These are phyloP conservation scores for Gnathonemus echidnorhynchus DNA, from an alignment of 2,113 vertebrate species.

Conservation along the genomic window DNA sequence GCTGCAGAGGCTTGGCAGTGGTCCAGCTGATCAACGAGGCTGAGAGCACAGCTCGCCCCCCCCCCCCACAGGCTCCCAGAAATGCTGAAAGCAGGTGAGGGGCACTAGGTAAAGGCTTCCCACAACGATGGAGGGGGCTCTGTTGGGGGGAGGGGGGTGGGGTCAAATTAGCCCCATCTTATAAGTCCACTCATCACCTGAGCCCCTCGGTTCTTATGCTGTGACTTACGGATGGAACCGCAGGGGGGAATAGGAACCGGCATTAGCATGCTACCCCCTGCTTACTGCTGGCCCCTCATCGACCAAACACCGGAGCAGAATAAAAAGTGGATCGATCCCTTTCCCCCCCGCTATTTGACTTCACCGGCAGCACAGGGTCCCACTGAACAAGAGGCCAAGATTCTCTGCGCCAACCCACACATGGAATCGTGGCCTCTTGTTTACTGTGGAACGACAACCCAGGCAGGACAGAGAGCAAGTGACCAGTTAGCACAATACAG, in stretches of 20 bases:
- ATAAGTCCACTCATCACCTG: neutral
- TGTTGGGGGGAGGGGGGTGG: neutral
- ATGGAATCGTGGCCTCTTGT: too few relatives aligned
- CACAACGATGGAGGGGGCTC: neutral
- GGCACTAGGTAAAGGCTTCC: slow-evolving; percentile 10
- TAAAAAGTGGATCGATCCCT: neutral
- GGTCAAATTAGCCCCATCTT: neutral
- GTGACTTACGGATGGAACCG: neutral
- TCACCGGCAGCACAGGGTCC: neutral
- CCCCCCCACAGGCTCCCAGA: slow-evolving; percentile 35
- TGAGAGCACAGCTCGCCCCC: slow-evolving; percentile 50
- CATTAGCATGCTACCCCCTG: neutral
- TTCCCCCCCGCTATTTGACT: neutral
- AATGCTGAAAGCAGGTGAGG: slow-evolving; percentile 47
- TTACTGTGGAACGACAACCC: neutral
- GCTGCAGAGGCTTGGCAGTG: slow-evolving; percentile 46
- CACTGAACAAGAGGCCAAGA: neutral
- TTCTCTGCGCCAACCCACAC: too few relatives aligned
- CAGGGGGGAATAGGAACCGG: neutral
- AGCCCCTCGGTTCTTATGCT: neutral
- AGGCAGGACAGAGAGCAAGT: neutral
- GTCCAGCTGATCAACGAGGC: slow-evolving; percentile 50
- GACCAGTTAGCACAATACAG: neutral
- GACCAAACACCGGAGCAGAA: neutral
- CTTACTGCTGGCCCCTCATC: neutral